Conservation (phyloP, 1,140 invertebrate genomes). For the Triops cancriformis region DNA sequence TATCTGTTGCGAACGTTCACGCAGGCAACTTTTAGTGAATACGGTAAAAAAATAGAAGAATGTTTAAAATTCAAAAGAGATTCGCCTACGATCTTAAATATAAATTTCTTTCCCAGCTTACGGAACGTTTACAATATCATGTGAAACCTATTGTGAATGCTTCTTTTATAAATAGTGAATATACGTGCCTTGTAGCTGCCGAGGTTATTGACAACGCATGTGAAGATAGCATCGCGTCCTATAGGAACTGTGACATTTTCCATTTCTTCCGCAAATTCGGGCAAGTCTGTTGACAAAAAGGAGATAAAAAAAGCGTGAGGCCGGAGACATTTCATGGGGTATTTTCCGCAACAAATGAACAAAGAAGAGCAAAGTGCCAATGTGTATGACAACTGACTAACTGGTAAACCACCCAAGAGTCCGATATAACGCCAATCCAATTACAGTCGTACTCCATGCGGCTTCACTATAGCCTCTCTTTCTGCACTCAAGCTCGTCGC, state of each 20-base stretch:
- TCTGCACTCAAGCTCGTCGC: neutral
- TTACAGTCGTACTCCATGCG: neutral
- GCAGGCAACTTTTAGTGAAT: too few relatives aligned
- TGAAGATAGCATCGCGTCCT: slow-evolving; percentile 76
- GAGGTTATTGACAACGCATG: slow-evolving; percentile 74
- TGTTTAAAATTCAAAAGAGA: too few relatives aligned
- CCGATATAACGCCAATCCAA: slow-evolving; percentile 5
- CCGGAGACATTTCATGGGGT: neutral
- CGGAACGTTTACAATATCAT: neutral
- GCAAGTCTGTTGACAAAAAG: slow-evolving; percentile 35
- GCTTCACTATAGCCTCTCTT: neutral
- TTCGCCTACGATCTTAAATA: too few relatives aligned
- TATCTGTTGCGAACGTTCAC: too few relatives aligned
- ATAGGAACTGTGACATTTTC: slow-evolving; percentile 68
- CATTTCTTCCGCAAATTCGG: slow-evolving; percentile 71
- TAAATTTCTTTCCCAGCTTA: too few relatives aligned
- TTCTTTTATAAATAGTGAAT: neutral
- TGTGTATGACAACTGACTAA: slow-evolving; percentile 13
- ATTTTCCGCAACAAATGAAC: neutral
- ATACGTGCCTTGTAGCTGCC: slow-evolving; percentile 71
- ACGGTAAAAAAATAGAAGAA: too few relatives aligned
- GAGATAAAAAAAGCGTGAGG: neutral
- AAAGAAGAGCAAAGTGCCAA: neutral
- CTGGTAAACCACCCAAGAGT: neutral
- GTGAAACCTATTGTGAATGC: neutral